A percentile compares a stretch with the other conserved stretches of the same genome.
phyloP scores from a whole-genome alignment of 2,888 invertebrate species.

The Crematogaster levior region DNA sequence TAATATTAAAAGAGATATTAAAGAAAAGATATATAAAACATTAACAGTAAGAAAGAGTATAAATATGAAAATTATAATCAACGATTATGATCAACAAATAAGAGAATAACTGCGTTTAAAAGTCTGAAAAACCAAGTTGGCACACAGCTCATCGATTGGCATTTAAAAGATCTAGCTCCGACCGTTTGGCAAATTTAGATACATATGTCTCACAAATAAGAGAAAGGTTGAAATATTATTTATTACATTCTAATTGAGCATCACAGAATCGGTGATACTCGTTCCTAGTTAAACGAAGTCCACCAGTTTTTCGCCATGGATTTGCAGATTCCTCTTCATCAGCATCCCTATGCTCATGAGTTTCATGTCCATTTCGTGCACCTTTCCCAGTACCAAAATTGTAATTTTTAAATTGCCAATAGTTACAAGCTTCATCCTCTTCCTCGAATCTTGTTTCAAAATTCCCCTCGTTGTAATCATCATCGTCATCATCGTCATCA shows the following conservation, averaged over 20 bases:
- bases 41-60: neutral
- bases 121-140: no score
- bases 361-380: constrained; percentile 59
- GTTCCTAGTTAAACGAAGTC: constrained; percentile 88
- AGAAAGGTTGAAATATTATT: constrained; percentile 1
- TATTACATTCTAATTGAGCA: constrained; percentile 92
- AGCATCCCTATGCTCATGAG: constrained; percentile 77
- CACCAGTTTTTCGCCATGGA: constrained; percentile 84
- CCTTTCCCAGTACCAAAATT: constrained; percentile 62
- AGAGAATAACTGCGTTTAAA: no score
- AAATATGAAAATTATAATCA: neutral
- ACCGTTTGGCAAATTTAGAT: no score
- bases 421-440: constrained; percentile 76
- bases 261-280: constrained; percentile 94
- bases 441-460: constrained; percentile 81
- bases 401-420: constrained; percentile 75
- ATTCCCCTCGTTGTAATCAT: constrained; percentile 84
- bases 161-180: no score
- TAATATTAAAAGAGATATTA: neutral
- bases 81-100: neutral
- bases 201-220: no score
- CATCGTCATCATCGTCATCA: constrained; percentile 81
- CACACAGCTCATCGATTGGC: no score
- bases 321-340: constrained; percentile 82
- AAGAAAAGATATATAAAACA: neutral